phyloP scores from a whole-genome alignment of 1,140 invertebrate genomes.

The Schlechtendalia chinensis region DNA sequence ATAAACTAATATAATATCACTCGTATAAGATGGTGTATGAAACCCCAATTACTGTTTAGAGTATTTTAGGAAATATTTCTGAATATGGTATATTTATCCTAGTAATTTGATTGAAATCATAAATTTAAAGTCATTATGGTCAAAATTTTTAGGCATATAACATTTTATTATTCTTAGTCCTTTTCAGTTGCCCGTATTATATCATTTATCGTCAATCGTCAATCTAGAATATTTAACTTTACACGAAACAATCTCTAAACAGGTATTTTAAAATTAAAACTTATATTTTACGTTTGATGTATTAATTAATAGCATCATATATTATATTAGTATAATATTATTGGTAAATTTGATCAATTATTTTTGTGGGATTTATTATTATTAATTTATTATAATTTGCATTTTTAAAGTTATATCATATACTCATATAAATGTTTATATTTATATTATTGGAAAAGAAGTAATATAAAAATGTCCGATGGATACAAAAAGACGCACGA shows the following conservation, averaged over 20 bases:
- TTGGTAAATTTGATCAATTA: neutral
- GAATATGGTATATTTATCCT: too few species aligned
- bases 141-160: too few species aligned
- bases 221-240: neutral
- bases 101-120: too few species aligned
- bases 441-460: constrained; percentile 5
- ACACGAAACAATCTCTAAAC: neutral
- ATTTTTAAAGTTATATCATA: constrained; percentile 5
- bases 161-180: too few species aligned
- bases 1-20: too few species aligned
- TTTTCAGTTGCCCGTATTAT: too few species aligned
- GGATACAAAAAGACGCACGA: constrained; percentile 14
- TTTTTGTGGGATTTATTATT: neutral
- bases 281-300: constrained; percentile 1
- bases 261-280: constrained; percentile 20
- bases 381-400: too few species aligned
- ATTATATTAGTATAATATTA: neutral
- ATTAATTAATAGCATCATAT: constrained; percentile 9
- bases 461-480: constrained; percentile 19
- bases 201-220: too few species aligned
- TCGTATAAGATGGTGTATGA: too few species aligned
- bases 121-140: too few species aligned
- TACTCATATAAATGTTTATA: constrained; percentile 20
- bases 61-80: too few species aligned
- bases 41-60: too few species aligned